These are phyloP conservation scores for Crenichthys baileyi DNA, from an alignment of 2,797 vertebrate genomes.

Conservation along the genomic window DNA sequence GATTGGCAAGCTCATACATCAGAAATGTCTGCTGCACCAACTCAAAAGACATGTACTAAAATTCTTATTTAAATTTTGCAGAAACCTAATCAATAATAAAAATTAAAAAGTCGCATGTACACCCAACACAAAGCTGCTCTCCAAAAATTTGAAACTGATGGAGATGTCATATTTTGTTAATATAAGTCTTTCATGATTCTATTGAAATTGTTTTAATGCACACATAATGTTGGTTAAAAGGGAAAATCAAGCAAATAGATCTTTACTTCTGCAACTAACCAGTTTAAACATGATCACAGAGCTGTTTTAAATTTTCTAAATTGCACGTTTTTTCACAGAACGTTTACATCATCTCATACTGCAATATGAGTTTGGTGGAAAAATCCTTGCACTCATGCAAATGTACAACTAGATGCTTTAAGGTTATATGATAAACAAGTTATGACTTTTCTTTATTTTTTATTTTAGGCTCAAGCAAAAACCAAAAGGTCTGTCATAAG, in stretches of 20 bases:
- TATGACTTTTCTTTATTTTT: neutral
- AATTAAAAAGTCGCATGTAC: no score
- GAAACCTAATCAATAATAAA: no score
- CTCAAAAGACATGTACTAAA: no score
- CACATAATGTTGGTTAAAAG: neutral
- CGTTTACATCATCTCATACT: neutral
- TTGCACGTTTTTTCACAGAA: constrained; percentile 5
- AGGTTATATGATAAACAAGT: neutral
- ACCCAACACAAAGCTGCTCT: no score
- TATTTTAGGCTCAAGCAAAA: neutral
- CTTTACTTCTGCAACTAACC: neutral
- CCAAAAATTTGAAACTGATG: no score
- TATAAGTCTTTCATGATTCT: no score
- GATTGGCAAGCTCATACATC: no score
- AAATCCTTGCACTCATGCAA: neutral
- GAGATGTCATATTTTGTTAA: no score
- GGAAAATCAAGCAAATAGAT: neutral
- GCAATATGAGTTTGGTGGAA: neutral
- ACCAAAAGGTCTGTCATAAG: neutral
- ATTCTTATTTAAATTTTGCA: no score
- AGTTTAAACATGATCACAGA: neutral
- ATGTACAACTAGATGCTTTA: neutral
- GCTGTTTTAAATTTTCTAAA: neutral
- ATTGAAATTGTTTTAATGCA: neutral
- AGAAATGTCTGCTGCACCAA: no score